A percentile compares a stretch with the other conserved stretches of the same genome.
These are phyloP conservation scores for Drosophila micromelanica DNA, from an alignment of 1,140 invertebrate genomes.

Conservation along the genomic window DNA sequence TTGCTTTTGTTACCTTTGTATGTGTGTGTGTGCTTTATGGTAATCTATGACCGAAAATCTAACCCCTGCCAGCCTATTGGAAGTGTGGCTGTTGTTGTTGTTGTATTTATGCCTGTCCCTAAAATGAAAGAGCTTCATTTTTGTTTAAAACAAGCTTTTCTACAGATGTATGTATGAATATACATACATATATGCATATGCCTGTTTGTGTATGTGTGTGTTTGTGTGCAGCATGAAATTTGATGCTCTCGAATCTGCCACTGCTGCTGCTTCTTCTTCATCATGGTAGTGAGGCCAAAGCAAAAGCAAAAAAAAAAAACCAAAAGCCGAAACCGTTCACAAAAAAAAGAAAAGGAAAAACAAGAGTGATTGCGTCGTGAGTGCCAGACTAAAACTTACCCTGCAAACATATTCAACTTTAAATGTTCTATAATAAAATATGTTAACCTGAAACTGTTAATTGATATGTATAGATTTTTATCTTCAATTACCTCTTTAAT, in stretches of 20 bases:
- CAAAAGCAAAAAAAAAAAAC: constrained; percentile 37
- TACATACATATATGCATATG: constrained; percentile 14
- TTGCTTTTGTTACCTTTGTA: constrained; percentile 60
- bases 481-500: too few species aligned
- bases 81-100: constrained; percentile 65
- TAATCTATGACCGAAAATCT: constrained; percentile 78
- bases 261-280: constrained; percentile 50
- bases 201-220: constrained; percentile 8
- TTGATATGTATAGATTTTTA: too few species aligned
- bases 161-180: constrained; percentile 5
- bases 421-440: neutral
- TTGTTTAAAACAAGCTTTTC: constrained; percentile 79
- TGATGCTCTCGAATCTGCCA: constrained; percentile 58
- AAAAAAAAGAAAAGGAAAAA: constrained; percentile 55
- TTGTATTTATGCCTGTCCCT: constrained; percentile 46
- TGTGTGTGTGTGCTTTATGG: constrained; percentile 60
- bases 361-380: neutral
- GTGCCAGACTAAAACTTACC: neutral
- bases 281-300: constrained; percentile 49
- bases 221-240: constrained; percentile 73
- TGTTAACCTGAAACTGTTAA: too few species aligned
- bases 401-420: neutral
- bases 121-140: constrained; percentile 74
- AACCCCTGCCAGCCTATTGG: constrained; percentile 64
- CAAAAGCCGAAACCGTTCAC: constrained; percentile 72